Percentiles rank a stretch among this genome's conserved stretches.
phyloP scores from a whole-genome alignment of 2,113 vertebrate species.

The Riparia riparia region DNA sequence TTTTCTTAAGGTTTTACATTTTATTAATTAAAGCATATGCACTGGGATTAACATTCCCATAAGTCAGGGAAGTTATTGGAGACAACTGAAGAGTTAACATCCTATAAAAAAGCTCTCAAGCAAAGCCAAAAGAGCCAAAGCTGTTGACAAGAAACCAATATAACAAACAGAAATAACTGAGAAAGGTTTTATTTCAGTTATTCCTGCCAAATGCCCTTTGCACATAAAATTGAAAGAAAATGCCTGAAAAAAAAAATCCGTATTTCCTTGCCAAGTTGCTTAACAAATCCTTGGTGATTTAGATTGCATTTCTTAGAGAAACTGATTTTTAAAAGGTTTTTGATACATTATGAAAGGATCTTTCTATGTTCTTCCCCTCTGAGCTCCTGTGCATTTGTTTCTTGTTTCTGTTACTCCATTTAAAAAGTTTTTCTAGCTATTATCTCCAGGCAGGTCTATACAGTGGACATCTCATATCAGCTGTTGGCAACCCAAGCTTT shows the following conservation, averaged over 20 bases:
- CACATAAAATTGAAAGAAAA: slow-evolving; percentile 32
- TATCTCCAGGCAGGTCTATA: not conserved
- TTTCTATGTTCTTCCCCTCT: not conserved
- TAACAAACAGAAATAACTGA: not conserved
- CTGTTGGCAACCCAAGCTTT: not conserved
- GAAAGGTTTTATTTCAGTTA: not conserved
- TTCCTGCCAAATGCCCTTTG: not conserved
- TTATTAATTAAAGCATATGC: not conserved
- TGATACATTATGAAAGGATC: not conserved
- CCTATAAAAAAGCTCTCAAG: not conserved
- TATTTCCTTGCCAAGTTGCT: slow-evolving; percentile 25
- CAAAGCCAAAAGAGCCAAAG: not conserved
- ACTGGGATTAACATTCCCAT: not conserved
- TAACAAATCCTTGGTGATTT: slow-evolving; percentile 15
- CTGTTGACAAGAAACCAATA: not conserved
- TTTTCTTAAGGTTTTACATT: not conserved
- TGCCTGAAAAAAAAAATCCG: slow-evolving; percentile 37
- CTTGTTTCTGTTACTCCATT: not conserved
- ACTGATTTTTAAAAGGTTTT: slow-evolving; percentile 22
- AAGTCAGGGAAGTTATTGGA: not conserved
- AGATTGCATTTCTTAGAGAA: not conserved
- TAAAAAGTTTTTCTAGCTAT: not conserved
- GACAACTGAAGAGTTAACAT: not conserved
- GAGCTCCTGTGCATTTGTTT: not conserved
- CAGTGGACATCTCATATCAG: not conserved